Base-by-base conservation (phyloP, 2,797 vertebrate species). In the Peromyscus eremicus region DNA sequence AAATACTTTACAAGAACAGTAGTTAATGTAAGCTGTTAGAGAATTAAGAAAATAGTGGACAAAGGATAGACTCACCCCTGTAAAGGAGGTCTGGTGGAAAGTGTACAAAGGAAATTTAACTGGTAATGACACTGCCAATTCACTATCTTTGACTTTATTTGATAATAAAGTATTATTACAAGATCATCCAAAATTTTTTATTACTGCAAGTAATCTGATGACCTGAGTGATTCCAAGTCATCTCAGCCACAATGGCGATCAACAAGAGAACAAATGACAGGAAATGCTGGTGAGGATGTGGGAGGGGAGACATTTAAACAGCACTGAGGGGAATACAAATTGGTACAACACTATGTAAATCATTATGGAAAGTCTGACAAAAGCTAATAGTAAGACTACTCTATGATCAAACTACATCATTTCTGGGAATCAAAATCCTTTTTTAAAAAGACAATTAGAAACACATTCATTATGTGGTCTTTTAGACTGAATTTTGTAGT, bases 41-140 rank as follows among this genome's bases (percentile, higher is more conserved):
- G 11, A 96, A 60, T 80, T 95, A 76, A 55, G 25, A 25, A 25
- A 40, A 32, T 68, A 84, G 4, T 64, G 1, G 80, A 82, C 19
- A 62, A 25, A 81, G 21, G 68, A 71, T 34, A 95, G 64, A 70
- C 25, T 34, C 62, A 75, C 13, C 80, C 40, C 13, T 89, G 1
- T 83, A 97, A 98, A 98, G 90, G 89, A 96, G 37, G 89, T 97
- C 91, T 98, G 93, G 95, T 68, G 96, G 90, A 79, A 97, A 95
- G 27, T 86, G 7, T 89, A 37, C 80, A 93, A 49, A 4, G 37
- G 37, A 49, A 55, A 77, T 98, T 96, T 92, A 57, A 32, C 68
- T 97, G 73, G 86, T 97, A 98, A 98, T 95, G 95, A 27, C 70
- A 94, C 93, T 11, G 0, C 68, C 98, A 97, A 98, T 97, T 97